Evolutionary conservation across 2,888 invertebrate species (phyloP), one percentile per base, ranked within the genome.

Genomic region (Seira sanloemensis): DNA sequence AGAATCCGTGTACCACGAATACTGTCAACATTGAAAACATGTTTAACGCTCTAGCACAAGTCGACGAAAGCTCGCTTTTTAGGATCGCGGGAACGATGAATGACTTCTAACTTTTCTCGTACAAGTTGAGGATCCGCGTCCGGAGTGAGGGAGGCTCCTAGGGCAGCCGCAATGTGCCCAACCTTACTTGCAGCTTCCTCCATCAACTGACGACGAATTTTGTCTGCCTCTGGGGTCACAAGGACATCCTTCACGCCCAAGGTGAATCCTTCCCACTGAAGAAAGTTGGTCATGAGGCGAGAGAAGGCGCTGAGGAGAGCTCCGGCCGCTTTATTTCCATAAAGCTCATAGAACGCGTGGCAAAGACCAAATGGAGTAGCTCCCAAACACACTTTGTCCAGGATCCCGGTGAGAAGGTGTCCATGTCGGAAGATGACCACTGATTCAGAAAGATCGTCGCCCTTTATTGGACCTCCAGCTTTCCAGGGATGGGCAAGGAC

Each of bases 361-460:
- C 98, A 94, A 27, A 99, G 93, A 88, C 99, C 97, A 91, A 95
- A 98, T 0, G 97, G 95, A 0, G 98, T 98, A 1, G 98, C 96
- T 16, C 99, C 99, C 90, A 97, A 97, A 91, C 99, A 98, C 9
- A 95, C 96, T 92, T 99, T 99, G 91, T 99, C 99, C 79, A 99
- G 92, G 65, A 98, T 95, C 4, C 99, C 99, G 88, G 94, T 94
- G 1, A 99, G 91, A 54, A 99, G 93, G 91, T 99, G 96, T 7
- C 99, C 98, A 62, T 94, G 93, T 74, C 95, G 93, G 81, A 98
- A 96, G 1, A 98, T 92, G 12, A 99, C 97, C 92, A 97, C 95
- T 78, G 96, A 96, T 91, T 99, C 99, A 19, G 96, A 94, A 96
- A 99, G 96, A 0, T 91, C 92, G 27, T 89, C 88, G 0, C 82